These are phyloP conservation scores for Eptesicus fuscus DNA, from an alignment of 2,113 vertebrate species.

Conservation along the genomic window DNA sequence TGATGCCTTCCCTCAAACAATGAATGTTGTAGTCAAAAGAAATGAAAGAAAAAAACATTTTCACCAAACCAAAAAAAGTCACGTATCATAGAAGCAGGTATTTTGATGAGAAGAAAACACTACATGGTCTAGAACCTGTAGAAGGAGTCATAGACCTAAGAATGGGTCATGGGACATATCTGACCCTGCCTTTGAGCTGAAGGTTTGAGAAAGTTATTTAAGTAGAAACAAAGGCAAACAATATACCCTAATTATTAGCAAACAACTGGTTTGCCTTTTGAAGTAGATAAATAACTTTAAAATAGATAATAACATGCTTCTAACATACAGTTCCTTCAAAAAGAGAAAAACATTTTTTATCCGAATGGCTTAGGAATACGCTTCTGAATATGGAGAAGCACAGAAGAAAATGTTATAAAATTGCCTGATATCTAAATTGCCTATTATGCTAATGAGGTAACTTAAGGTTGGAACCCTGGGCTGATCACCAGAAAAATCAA, in stretches of 20 bases:
- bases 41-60: not conserved
- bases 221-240: not conserved
- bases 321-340: not conserved
- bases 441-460: not conserved
- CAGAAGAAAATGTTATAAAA: not conserved
- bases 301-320: not conserved
- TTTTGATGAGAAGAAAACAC: conserved; percentile 10
- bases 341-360: not conserved
- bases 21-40: not conserved
- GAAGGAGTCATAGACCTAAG: not conserved
- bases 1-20: not conserved
- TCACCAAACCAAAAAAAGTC: not conserved
- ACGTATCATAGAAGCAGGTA: not conserved
- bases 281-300: not conserved
- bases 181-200: not conserved
- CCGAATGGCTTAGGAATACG: not conserved
- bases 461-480: not conserved
- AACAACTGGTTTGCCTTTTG: not conserved
- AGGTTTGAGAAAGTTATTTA: not conserved
- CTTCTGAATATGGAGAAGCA: not conserved
- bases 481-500: not conserved
- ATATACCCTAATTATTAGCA: not conserved
- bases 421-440: not conserved
- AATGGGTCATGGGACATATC: not conserved
- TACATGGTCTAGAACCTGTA: not conserved